Evolutionary conservation across 2,888 invertebrate genomes (phyloP).

Genomic region (Napeogenes inachia): DNA sequence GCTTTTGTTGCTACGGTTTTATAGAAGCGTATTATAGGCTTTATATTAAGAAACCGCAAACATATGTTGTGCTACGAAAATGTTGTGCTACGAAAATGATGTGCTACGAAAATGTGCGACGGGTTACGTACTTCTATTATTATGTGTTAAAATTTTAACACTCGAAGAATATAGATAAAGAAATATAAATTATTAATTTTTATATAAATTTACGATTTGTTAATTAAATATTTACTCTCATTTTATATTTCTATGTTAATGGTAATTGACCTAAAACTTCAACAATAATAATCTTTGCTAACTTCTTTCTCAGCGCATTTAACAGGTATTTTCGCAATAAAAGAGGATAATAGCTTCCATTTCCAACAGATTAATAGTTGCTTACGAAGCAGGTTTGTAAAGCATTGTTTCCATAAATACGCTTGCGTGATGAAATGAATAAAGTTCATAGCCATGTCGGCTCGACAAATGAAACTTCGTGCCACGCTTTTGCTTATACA

Average conservation of each 20-base stretch:
- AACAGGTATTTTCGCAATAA: conserved; percentile 18
- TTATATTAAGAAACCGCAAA: neutral
- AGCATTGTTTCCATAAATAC: conserved; percentile 8
- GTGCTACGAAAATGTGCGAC: neutral
- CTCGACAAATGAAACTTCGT: conserved; percentile 16
- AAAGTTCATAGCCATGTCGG: conserved; percentile 16
- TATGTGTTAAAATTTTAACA: neutral
- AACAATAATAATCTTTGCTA: conserved; percentile 1
- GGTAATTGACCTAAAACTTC: neutral
- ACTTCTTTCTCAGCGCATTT: conserved; percentile 3
- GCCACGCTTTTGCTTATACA: conserved; percentile 5
- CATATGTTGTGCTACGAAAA: neutral
- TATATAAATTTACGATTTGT: too few relatives aligned
- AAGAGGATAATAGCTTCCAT: conserved; percentile 20
- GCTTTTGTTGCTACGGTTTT: conserved; percentile 11
- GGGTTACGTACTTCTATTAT: too few relatives aligned
- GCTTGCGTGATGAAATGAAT: conserved; percentile 22
- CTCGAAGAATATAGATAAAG: too few relatives aligned
- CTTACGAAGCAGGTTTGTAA: conserved; percentile 17
- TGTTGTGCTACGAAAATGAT: neutral
- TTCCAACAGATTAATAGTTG: conserved; percentile 21
- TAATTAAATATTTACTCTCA: neutral
- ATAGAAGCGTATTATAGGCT: neutral
- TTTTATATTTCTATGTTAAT: neutral
- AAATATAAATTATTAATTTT: too few relatives aligned